A percentile compares a stretch with the other conserved stretches of the same genome.
phyloP scores from a whole-genome alignment of 2,797 vertebrate species.

The Coendou prehensilis region DNA sequence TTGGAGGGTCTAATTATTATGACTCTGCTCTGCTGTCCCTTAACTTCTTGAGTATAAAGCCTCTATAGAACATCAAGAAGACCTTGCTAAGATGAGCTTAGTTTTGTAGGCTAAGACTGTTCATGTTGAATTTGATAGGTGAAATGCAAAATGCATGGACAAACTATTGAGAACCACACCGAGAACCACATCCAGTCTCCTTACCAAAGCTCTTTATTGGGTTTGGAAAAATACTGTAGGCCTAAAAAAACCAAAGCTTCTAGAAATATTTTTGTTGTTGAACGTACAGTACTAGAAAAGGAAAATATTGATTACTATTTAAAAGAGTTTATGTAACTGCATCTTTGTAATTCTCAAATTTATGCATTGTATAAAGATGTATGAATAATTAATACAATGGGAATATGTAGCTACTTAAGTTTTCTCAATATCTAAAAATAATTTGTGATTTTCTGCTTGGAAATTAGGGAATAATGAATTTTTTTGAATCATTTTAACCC shows the following conservation, averaged over 20 bases:
- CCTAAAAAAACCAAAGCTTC: constrained; percentile 24
- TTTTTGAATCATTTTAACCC: background rate
- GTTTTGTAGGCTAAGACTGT: background rate
- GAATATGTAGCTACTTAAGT: background rate
- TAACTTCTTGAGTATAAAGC: background rate
- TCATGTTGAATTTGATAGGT: constrained; percentile 14
- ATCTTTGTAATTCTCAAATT: background rate
- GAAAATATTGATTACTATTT: background rate
- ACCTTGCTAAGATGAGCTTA: background rate
- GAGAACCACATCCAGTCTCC: background rate
- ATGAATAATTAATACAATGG: constrained; percentile 25
- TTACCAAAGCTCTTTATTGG: background rate
- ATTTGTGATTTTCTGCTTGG: background rate
- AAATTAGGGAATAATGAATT: background rate
- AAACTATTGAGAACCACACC: too few relatives aligned
- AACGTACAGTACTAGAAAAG: background rate
- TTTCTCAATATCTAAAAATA: background rate
- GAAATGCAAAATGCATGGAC: background rate
- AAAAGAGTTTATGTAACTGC: background rate
- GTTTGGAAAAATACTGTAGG: constrained; percentile 26
- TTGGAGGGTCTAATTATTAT: background rate
- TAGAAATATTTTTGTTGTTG: background rate
- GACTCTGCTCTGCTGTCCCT: background rate
- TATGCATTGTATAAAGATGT: background rate
- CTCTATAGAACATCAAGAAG: background rate